Base-by-base conservation (phyloP, 2,797 vertebrate species). In the Pangasius larnaudii region DNA sequence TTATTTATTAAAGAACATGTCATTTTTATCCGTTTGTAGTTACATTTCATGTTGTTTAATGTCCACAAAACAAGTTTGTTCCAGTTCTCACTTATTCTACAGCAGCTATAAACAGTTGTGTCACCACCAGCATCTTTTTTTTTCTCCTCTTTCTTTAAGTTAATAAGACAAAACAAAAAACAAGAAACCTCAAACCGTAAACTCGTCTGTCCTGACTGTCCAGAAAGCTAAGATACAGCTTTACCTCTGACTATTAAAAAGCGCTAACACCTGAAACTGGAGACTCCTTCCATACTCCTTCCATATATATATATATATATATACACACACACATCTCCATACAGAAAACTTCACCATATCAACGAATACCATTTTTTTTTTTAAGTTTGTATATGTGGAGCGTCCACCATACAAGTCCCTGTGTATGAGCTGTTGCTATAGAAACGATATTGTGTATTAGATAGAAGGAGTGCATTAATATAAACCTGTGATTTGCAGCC, bases 211-310 rank as follows among this genome's bases (percentile, higher is more conserved):
- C 69, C 71, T 42, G 71, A 74, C 42, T 22, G 5, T 71, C 18
- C 0, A 5, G 7, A 42, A 30, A 72, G 11, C 33, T 9, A 71
- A 36, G 18, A 71, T 11, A 33, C 63, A 67, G 63, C n/a, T 67
- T 71, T 10, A 74, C 39, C 8, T 42, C 69, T 39, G 69, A 49
- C 24, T n/a, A 11, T 74, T 24, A 72, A 0, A 74, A 46, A 42
- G 9, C 0, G 4, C 13, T n/a, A 2, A 33, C n/a, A n/a, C 27
- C 24, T 77, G 46, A 30, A 77, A 53, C n/a, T 78, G n/a, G n/a
- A 53, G 75, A 78, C 49, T n/a, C 74, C 74, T 75, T 46, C 42
- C 42, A 46, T n/a, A n/a, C n/a, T n/a, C n/a, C n/a, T n/a, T n/a
- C n/a, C n/a, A 18, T 1, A 56, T 56, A 16, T 56, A 56, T 56